These are phyloP conservation scores for Scelioninae gen. 1 DNA, from an alignment of 2,888 invertebrate genomes.

Conservation along the genomic window DNA sequence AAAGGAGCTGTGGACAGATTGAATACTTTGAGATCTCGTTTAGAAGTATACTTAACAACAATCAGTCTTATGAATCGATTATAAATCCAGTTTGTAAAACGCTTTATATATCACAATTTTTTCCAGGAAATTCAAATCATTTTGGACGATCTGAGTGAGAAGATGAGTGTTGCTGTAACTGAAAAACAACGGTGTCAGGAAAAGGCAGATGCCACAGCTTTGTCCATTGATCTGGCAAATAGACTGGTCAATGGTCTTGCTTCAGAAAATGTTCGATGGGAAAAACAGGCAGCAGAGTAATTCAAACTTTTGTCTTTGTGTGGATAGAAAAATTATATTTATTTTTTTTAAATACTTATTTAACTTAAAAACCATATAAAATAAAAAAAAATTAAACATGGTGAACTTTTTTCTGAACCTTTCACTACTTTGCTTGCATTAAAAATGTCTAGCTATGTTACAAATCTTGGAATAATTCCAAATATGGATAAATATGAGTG, in stretches of 20 bases:
- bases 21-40: constrained; percentile 89
- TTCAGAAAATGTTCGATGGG: constrained; percentile 95
- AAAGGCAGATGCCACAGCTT: constrained; percentile 95
- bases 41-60: constrained; percentile 85
- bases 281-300: constrained; percentile 87
- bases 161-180: constrained; percentile 93
- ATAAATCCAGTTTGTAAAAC: neutral
- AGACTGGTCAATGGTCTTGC: constrained; percentile 95
- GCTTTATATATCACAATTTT: neutral
- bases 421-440: no score
- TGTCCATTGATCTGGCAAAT: constrained; percentile 95
- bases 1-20: constrained; percentile 92
- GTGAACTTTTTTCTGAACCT: no score
- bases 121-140: constrained; percentile 90
- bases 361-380: no score
- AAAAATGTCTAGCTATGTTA: no score
- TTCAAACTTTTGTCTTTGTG: neutral
- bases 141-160: constrained; percentile 90
- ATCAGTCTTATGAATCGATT: constrained; percentile 3
- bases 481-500: no score
- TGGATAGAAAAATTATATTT: no score
- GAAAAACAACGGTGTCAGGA: constrained; percentile 96
- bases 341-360: no score
- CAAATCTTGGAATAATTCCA: no score
- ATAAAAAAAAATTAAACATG: no score